A percentile compares a stretch with the other conserved stretches of the same genome.
phyloP scores from a whole-genome alignment of 2,113 vertebrate species.

The Lota lota region DNA sequence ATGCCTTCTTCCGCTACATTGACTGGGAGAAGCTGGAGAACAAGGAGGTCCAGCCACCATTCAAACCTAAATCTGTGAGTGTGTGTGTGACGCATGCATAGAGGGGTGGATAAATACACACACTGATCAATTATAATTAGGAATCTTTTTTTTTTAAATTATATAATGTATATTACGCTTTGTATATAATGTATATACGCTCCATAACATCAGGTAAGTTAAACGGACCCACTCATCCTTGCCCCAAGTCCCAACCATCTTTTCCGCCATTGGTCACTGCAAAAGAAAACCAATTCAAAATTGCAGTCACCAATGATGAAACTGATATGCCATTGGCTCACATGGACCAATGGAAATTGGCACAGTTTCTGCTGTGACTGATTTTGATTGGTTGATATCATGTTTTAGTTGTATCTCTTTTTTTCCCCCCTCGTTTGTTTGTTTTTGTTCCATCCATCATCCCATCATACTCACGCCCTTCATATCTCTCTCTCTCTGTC shows the following conservation, averaged over 20 bases:
- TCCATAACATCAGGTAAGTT: conserved; percentile 48
- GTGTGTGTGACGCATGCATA: background rate
- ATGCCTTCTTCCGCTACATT: conserved; percentile 96
- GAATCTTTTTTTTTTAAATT: background rate
- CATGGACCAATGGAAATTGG: conserved; percentile 68
- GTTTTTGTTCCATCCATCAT: conserved; percentile 50
- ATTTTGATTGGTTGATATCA: conserved; percentile 68
- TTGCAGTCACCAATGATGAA: conserved; percentile 54
- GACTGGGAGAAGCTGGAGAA: conserved; percentile 97
- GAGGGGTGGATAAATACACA: background rate
- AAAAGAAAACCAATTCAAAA: conserved; percentile 26
- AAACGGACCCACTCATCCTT: conserved; percentile 31
- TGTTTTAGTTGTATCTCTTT: conserved; percentile 64
- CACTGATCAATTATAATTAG: background rate
- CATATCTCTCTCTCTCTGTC: conserved; percentile 23
- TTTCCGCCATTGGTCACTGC: conserved; percentile 57
- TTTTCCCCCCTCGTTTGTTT: conserved; percentile 51
- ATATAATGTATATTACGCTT: no score
- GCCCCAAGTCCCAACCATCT: conserved; percentile 47
- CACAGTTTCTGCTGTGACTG: conserved; percentile 58
- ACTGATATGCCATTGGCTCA: conserved; percentile 47
- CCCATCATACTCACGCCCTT: conserved; percentile 6
- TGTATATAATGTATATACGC: no score
- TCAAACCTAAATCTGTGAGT: conserved; percentile 98
- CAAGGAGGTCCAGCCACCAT: conserved; percentile 94